Evolutionary conservation across 2,113 vertebrate genomes (phyloP), one percentile per base, ranked within the genome.

Genomic region (Balaeniceps rex): DNA sequence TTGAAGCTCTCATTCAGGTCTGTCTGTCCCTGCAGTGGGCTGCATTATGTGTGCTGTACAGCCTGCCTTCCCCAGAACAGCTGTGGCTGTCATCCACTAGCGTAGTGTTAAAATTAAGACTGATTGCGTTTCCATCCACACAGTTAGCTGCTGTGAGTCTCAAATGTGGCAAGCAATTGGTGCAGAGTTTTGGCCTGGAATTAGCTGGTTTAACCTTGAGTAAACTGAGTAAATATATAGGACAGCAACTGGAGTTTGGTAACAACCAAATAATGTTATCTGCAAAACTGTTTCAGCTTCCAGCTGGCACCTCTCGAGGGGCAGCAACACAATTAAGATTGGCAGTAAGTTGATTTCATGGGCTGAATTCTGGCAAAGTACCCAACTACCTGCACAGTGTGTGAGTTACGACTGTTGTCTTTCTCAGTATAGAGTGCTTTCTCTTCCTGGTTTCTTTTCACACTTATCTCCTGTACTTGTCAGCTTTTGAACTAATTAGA

Each of bases 181-280:
- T 46, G 57, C 55, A 88, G 83, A 55, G 34, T 89, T 94, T 92
- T 87, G 42, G 34, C 47, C 72, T 70, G 60, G 29, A 81, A 79
- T 77, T 51, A 90, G 63, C 60, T 75, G 88, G 24, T 78, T 88
- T 93, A 90, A 88, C 83, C 71, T 96, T 94, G 90, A 95, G 49
- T 81, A 77, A 52, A 91, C 25, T 23, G 47, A 78, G 33, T 78
- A 88, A 90, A 92, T 64, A 21, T 5, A 71, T 25, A 58, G 40
- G 81, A 70, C 34, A 88, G 63, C 54, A 74, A 46, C 51, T 87
- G 61, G 60, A 78, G 72, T 86, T 93, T 64, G 44, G 51, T 91
- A 74, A 66, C 18, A 42, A 83, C 71, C 14, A 46, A 63, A 55
- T 40, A 66, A 66, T 1, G 5, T 60, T 76, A 33, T 55, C 83